These are phyloP conservation scores for Hydrolagus colliei DNA, from an alignment of 2,797 vertebrate genomes.

Conservation along the genomic window DNA sequence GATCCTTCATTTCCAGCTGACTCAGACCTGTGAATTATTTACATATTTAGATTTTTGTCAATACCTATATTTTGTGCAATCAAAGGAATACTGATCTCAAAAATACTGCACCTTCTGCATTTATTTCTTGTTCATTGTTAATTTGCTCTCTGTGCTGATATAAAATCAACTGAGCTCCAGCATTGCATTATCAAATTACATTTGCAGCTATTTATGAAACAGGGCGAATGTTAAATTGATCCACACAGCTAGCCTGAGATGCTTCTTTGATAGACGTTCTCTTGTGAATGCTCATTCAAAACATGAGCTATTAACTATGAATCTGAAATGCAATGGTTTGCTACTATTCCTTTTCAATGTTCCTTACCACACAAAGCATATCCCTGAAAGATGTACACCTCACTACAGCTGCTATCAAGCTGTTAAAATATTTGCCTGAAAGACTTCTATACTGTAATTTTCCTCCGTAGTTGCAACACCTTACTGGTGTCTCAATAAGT, in stretches of 20 bases:
- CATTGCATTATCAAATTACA: too few relatives aligned
- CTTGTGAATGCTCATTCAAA: too few relatives aligned
- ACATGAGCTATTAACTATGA: not conserved
- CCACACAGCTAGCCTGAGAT: too few relatives aligned
- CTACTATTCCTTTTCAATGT: not conserved
- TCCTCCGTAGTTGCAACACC: too few relatives aligned
- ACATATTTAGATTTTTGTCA: not conserved
- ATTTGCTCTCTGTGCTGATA: too few relatives aligned
- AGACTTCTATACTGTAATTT: too few relatives aligned
- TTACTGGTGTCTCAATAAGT: not conserved
- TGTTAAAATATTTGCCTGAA: not conserved
- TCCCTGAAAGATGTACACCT: not conserved
- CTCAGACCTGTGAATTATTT: not conserved
- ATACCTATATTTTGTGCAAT: not conserved
- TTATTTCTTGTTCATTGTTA: too few relatives aligned
- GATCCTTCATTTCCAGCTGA: not conserved
- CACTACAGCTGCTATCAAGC: not conserved
- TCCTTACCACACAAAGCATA: not conserved
- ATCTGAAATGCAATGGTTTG: not conserved
- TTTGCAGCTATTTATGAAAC: too few relatives aligned
- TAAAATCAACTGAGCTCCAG: too few relatives aligned
- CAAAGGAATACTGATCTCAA: not conserved
- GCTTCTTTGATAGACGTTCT: too few relatives aligned
- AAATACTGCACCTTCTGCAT: too few relatives aligned
- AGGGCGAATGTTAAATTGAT: too few relatives aligned